Conservation (phyloP, 2,888 invertebrate genomes). For the Ichneumoninae sp. region DNA sequence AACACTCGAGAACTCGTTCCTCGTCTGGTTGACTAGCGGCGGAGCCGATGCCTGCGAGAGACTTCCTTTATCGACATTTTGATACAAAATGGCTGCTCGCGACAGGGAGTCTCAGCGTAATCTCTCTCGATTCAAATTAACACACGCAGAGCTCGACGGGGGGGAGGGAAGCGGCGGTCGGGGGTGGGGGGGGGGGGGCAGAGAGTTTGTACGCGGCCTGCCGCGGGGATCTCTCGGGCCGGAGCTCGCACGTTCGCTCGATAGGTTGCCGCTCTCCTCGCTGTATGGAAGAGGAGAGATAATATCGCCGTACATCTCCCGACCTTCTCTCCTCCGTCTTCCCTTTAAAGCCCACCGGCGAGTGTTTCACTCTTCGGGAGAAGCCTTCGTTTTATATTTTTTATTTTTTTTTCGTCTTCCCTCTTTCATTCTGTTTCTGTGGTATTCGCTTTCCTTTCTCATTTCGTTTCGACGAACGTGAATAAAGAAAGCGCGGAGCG, state of each 20-base stretch:
- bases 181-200: not conserved
- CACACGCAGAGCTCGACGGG: conserved; percentile 84
- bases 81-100: conserved; percentile 84
- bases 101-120: conserved; percentile 85
- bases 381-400: conserved; percentile 52
- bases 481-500: conserved; percentile 62
- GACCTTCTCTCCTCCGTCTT: conserved; percentile 58
- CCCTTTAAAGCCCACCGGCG: conserved; percentile 61
- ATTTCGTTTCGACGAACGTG: conserved; percentile 69
- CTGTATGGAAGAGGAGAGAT: conserved; percentile 78
- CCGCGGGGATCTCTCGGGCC: conserved; percentile 74
- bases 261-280: conserved; percentile 60
- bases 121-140: conserved; percentile 87
- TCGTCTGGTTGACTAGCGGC: conserved; percentile 60
- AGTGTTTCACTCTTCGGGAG: conserved; percentile 65
- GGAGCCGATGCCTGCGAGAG: conserved; percentile 66
- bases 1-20: conserved; percentile 30
- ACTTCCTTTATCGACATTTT: conserved; percentile 84
- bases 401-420: conserved; percentile 25
- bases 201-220: conserved; percentile 63
- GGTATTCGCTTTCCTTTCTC: conserved; percentile 70
- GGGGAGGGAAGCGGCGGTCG: conserved; percentile 63
- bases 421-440: conserved; percentile 64
- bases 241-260: conserved; percentile 41
- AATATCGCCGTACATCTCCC: conserved; percentile 79